Evolutionary conservation across 2,888 invertebrate species (phyloP), one percentile per base, ranked within the genome.

Genomic region (Chesias legatella): DNA sequence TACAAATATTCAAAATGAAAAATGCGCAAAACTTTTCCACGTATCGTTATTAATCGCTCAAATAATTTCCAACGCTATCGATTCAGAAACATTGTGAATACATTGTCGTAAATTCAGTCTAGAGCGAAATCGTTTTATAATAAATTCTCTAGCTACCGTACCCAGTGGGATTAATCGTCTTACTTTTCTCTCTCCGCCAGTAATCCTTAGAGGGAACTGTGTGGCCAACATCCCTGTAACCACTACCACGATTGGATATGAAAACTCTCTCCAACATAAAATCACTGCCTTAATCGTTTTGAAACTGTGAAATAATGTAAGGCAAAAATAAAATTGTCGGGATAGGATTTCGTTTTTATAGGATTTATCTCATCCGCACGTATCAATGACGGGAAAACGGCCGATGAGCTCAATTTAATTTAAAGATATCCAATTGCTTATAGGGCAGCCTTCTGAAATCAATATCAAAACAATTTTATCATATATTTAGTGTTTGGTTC

Each of bases 151-250:
- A 63, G 72, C 67, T 66, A 59, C 70, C 63, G 71, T 73, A 73
- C 73, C 77, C 77, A 68, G 68, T 67, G 82, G 85, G 81, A 86
- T 86, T 85, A 86, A 84, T 85, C 83, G 83, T 78, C 84, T 83
- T 83, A 82, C 82, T 85, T 85, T 83, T 81, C 80, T 82, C 81
- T 80, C 79, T 72, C 70, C 56, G 58, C 69, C 69, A 68, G 68
- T 83, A 80, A 86, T 82, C 81, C 83, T 73, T 75, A 63, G 66
- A 70, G 82, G 79, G 82, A 80, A 81, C 83, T 79, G 79, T 82
- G 78, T 74, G 79, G 76, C 76, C 67, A 78, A 70, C 69, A 76
- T 71, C 63, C 62, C 66, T 69, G 64, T 60, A 64, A 60, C 73
- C 73, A 56, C 69, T 74, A 73, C 79, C 62, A 73, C 59, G 53